A percentile compares a stretch with the other conserved stretches of the same genome.
Conservation (phyloP, 2,113 vertebrate species). For the Oryzias celebensis region DNA sequence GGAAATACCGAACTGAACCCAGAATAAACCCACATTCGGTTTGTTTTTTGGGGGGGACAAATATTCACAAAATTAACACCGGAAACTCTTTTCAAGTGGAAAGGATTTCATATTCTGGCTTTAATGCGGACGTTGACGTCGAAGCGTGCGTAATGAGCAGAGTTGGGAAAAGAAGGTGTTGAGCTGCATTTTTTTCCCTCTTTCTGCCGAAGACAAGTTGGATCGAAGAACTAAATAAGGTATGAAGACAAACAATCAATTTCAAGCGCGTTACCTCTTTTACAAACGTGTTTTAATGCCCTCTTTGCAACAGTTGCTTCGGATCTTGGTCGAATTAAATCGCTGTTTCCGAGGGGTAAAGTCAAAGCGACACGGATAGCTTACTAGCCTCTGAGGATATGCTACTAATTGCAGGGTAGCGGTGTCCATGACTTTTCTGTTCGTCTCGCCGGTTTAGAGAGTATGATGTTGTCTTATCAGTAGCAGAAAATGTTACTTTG, state of each 20-base stretch:
- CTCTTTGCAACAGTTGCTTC: slow-evolving; percentile 57
- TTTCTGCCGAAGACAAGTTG: slow-evolving; percentile 68
- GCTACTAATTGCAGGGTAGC: slow-evolving; percentile 71
- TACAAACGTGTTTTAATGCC: slow-evolving; percentile 46
- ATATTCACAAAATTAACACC: slow-evolving; percentile 19
- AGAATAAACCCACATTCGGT: slow-evolving; percentile 43
- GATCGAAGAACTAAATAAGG: slow-evolving; percentile 46
- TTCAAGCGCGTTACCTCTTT: slow-evolving; percentile 22
- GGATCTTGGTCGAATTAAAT: slow-evolving; percentile 30
- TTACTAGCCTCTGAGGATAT: slow-evolving; percentile 66
- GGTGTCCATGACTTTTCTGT: slow-evolving; percentile 28
- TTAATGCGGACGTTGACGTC: slow-evolving; percentile 61
- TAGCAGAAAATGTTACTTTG: background rate
- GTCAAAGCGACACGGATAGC: slow-evolving; percentile 62
- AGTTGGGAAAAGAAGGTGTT: slow-evolving; percentile 77
- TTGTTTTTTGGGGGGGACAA: slow-evolving; percentile 40
- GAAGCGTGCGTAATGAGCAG: slow-evolving; percentile 72
- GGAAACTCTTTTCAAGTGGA: slow-evolving; percentile 65
- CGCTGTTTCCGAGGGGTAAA: slow-evolving; percentile 45
- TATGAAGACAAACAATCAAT: slow-evolving; percentile 29
- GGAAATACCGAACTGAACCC: slow-evolving; percentile 64
- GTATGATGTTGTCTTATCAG: background rate
- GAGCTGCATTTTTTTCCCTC: slow-evolving; percentile 68
- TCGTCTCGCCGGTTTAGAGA: slow-evolving; percentile 10
- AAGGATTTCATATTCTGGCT: slow-evolving; percentile 12